Base-by-base conservation (phyloP, 2,113 vertebrate genomes). In the Ictalurus punctatus region DNA sequence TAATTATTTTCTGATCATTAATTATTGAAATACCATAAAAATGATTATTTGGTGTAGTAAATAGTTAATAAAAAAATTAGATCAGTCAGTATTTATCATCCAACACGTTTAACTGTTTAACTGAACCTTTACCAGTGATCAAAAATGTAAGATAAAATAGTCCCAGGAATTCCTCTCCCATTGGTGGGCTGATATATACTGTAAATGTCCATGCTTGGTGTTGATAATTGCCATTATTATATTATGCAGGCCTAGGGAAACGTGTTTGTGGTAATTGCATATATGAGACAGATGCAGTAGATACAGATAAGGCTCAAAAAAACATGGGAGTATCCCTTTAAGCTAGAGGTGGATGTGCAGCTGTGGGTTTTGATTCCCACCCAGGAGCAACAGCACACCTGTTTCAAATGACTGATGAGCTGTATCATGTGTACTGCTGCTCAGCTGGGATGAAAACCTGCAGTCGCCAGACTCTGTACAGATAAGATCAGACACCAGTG, bases 341-440 rank as follows among this genome's bases (percentile, higher is more conserved):
- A 83, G 58, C 34, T 40, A 63, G 30, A 69, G 61, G 83, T 69
- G 40, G 40, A 69, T 54, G 44, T 85, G 83, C 83, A 69, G 63
- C 83, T 85, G 40, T 85, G 83, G 59, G 63, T 85, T 85, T 67
- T 85, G 83, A 48, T 85, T 85, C 83, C 25, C 54, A 23, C 25
- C 63, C 59, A 52, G 40, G 25, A 69, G 83, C 37, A 69, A 30
- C 27, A 23, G 16, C 16, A 52, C 83, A 67, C 63, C 61, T 85
- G 83, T 54, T 85, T 85, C 65, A 85, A 30, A 69, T 85, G 40
- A 84, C 83, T 84, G 83, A 84, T 84, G 83, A 84, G 83, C 83
- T 84, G 25, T 84, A 84, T 84, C 83, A 84, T 69, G 27, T 80
- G 59, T 34, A 30, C 16, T 52, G 34, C 48, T 83, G 65, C 30